Evolutionary conservation across 1,140 invertebrate species (phyloP), one percentile per base, ranked within the genome.

Genomic region (Meloidogyne floridensis): DNA sequence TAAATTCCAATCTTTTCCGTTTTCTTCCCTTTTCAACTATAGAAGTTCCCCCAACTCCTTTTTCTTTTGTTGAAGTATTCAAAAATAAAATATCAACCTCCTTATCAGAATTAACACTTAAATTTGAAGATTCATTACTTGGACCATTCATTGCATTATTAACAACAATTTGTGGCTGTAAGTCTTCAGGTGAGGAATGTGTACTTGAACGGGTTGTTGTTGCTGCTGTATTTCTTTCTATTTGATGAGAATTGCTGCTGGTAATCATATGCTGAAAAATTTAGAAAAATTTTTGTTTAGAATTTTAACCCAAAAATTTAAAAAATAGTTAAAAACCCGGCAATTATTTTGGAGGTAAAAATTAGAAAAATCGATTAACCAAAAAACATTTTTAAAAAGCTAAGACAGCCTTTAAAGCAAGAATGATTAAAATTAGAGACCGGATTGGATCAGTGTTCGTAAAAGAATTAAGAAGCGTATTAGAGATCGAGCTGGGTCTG

Each of bases 101-200:
- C 53, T 83, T 82, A 51, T 82, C 82, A 65, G 82, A 84, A 84
- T 70, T 43, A 83, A 56, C 32, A 47, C 82, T 83, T 20, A 83
- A 9, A 20, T 83, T 83, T 11, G 82, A 83, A 13, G 82, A 83
- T 11, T 83, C 82, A 43, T 83, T 82, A 54, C 79, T 82, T 18
- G 75, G 81, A n/a, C 51, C 18, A 72, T 82, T 80, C 56, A 20
- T 10, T 82, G 75, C 15, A 54, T 59, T 10, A 56, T 42, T 65
- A 71, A 53, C 54, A 65, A 65, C 32, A 20, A 51, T 43, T 32
- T 77, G 20, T 77, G 59, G 75, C 15, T 77, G 75, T 77, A 32
- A 32, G 32, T 77, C 75, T 77, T 77, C 75, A 42, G 75, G 75
- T 53, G 75, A 77, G 43, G 75, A 77, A 77, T 77, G 75, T 15